Base-by-base conservation (phyloP, 2,113 vertebrate genomes). In the Passer domesticus region DNA sequence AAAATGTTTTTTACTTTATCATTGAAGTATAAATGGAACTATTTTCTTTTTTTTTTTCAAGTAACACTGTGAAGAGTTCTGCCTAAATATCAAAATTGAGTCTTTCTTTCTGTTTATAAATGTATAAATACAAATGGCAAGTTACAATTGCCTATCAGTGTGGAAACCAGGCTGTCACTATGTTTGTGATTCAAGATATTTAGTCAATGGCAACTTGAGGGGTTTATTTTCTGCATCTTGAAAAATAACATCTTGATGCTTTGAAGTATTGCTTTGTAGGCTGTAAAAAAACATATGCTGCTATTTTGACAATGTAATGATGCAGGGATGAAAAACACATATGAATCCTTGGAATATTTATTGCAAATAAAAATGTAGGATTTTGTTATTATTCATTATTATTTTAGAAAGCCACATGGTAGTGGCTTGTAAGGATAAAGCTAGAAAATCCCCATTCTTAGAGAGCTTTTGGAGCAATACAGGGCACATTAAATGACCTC, bases 241-340 rank as follows among this genome's bases (percentile, higher is more conserved):
- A 69, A 79, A 93, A 86, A 50, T 44, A 90, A 59, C 39, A 43
- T 55, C 59, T 89, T 77, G 80, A 87, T 1, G 13, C 39, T 83
- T 37, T 90, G 55, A 79, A 20, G 43, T 80, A 80, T 39, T 69
- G 72, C 58, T 93, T 86, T 93, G 64, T 55, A 63, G 55, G 28
- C 50, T 50, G 46, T 66, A 73, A 93, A 80, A 82, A 74, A 58
- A 9, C 15, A 6, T 27, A 25, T 13, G 60, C 49, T 88, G n/a
- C 28, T 35, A 30, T 90, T 90, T 93, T 95, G 83, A 92, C 85
- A 90, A 74, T 50, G 67, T 81, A 74, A 74, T 67, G 60, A 90
- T 80, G 59, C 39, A 88, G 74, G 6, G 35, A 72, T 59, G 64
- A 92, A 92, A 83, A 83, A 1, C 31, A 64, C 8, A 17, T 53